Percentiles rank a stretch among this genome's conserved stretches.
Conservation (phyloP, 2,888 invertebrate species). For the Diarsia dahlii region DNA sequence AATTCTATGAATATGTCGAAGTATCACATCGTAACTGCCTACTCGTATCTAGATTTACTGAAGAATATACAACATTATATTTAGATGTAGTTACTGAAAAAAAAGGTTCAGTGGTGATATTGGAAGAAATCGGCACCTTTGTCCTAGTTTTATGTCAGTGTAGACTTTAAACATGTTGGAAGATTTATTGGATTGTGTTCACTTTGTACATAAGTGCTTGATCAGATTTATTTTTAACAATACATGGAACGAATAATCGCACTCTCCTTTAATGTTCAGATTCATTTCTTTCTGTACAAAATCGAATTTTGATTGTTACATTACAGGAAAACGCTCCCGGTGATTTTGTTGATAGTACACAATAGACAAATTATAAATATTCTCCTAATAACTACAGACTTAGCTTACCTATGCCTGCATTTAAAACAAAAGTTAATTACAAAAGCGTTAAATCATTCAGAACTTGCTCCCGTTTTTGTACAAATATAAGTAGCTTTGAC, state of each 20-base stretch:
- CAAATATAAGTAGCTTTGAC: slow-evolving; percentile 63
- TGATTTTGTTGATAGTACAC: slow-evolving; percentile 30
- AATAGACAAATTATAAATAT: slow-evolving; percentile 24
- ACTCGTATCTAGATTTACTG: slow-evolving; percentile 69
- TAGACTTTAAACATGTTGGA: slow-evolving; percentile 34
- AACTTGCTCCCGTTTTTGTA: slow-evolving; percentile 77
- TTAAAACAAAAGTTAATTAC: slow-evolving; percentile 32
- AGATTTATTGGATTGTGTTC: slow-evolving; percentile 51
- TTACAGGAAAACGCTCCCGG: neutral
- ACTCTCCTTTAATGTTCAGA: neutral
- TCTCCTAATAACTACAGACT: slow-evolving; percentile 8
- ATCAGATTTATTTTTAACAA: slow-evolving; percentile 39
- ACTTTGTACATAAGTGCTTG: slow-evolving; percentile 58
- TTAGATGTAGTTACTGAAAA: slow-evolving; percentile 51
- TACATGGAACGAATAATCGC: slow-evolving; percentile 18
- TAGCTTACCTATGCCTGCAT: neutral
- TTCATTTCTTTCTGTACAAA: neutral
- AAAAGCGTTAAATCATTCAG: slow-evolving; percentile 64
- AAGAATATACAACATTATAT: slow-evolving; percentile 71
- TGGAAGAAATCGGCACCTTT: slow-evolving; percentile 38
- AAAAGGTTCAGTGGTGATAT: slow-evolving; percentile 32
- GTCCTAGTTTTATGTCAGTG: slow-evolving; percentile 7
- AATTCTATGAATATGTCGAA: slow-evolving; percentile 69
- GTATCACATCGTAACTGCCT: slow-evolving; percentile 77
- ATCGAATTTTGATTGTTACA: neutral